Evolutionary conservation across 2,888 invertebrate genomes (phyloP).

Genomic region (Cataglyphis albicans): DNA sequence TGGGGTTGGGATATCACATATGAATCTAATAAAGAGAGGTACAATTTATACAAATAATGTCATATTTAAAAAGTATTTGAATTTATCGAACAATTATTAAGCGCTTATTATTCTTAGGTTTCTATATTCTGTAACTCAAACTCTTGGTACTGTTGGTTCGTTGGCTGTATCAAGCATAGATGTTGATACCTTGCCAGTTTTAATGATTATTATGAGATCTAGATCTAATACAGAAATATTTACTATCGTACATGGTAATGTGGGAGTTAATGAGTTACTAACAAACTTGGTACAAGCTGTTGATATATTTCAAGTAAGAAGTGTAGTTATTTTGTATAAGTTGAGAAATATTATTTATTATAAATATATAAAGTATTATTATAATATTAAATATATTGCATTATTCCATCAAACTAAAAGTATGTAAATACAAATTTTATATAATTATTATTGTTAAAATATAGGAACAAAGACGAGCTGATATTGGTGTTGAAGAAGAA

Average conservation of each 20-base stretch:
- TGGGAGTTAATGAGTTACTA: constrained; percentile 95
- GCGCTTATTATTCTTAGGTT: constrained; percentile 87
- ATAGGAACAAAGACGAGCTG: constrained; percentile 91
- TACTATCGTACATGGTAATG: constrained; percentile 96
- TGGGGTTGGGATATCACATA: constrained; percentile 99
- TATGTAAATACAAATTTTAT: constrained; percentile 72
- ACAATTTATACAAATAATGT: constrained; percentile 75
- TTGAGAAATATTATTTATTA: not conserved
- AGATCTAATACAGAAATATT: constrained; percentile 96
- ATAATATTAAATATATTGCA: too few species aligned
- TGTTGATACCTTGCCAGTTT: constrained; percentile 94
- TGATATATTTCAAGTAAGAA: constrained; percentile 90
- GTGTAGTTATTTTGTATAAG: not conserved
- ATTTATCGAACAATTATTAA: not conserved
- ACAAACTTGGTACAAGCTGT: constrained; percentile 95
- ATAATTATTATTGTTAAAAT: constrained; percentile 80
- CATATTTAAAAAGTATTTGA: not conserved
- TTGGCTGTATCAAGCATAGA: constrained; percentile 94
- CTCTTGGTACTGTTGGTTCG: constrained; percentile 93
- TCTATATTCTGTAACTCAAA: constrained; percentile 91
- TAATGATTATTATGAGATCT: constrained; percentile 95
- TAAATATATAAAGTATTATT: not conserved
- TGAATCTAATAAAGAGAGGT: constrained; percentile 94
- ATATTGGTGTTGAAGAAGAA: constrained; percentile 94
- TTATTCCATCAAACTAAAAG: not conserved